Evolutionary conservation across 2,888 invertebrate genomes (phyloP), one percentile per base, ranked within the genome.

Genomic region (Xestoiulus laeticollis): DNA sequence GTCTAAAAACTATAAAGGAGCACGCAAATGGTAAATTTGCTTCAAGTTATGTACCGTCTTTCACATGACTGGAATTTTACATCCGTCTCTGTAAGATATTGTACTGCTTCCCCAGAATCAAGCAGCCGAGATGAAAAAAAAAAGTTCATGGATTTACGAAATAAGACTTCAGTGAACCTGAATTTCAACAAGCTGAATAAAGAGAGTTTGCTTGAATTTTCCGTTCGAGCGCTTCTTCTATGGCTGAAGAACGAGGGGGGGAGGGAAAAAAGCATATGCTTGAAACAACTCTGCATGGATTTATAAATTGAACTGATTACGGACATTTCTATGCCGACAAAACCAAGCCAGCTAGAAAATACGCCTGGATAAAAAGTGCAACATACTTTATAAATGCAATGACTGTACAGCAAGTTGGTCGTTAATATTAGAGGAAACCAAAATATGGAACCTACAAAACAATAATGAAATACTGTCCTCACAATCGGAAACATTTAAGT

Each of bases 151-250:
- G 68, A 68, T 68, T 68, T 68, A 68, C 68, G 68, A 68, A 68
- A 68, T 68, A 68, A 68, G 68, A 68, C 68, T 68, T 68, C 68
- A 68, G 68, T 68, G 68, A 68, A 68, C 68, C 68, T 68, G 68
- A 68, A 68, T 68, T 68, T 68, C 68, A 68, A 68, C 68, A 68
- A 68, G 68, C 68, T 26, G 26, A 68, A 68, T 68, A 68, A 68
- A 68, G 68, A 59, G 68, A 48, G 43, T 85, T 85, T 43, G 85
- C 85, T 85, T 48, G 48, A 85, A 85, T 85, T 85, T 44, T 85
- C 19, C 85, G 85, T 30, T 85, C 8, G 43, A 85, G 48, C 48
- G 85, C 85, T 32, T 85, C 85, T 32, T 85, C 48, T 85, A 38
- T 53, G 26, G 48, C 30, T 22, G 48, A 53, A 85, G 30, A 53